A percentile compares a stretch with the other conserved stretches of the same genome.
Conservation (phyloP, 2,797 vertebrate genomes). For the Choloepus didactylus region DNA sequence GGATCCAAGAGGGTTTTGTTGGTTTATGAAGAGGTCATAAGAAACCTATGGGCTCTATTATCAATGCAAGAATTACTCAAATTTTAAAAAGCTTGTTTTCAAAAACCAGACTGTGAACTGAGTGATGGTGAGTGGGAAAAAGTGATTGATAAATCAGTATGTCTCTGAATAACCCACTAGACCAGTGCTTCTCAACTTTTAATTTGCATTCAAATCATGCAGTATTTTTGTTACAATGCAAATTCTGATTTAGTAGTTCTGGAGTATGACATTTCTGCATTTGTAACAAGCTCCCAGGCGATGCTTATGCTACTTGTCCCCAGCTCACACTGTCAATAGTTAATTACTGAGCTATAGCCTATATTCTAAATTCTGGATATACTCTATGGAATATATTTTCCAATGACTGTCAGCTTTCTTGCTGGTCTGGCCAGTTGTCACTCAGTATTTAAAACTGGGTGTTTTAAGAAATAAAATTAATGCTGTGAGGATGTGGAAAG, state of each 20-base stretch:
- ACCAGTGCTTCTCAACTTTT: constrained; percentile 55
- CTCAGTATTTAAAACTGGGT: constrained; percentile 32
- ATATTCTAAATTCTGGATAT: not conserved
- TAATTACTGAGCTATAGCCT: not conserved
- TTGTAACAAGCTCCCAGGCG: constrained; percentile 19
- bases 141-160: not conserved
- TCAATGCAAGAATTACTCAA: constrained; percentile 22
- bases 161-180: constrained; percentile 29
- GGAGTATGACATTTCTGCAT: constrained; percentile 22
- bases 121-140: not conserved
- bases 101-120: constrained; percentile 51
- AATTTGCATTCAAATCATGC: constrained; percentile 15
- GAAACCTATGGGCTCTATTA: constrained; percentile 36
- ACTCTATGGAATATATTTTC: not conserved
- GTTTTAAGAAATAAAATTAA: constrained; percentile 40
- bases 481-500: not conserved
- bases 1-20: not conserved
- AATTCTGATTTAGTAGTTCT: not conserved
- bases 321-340: constrained; percentile 39
- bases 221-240: constrained; percentile 61
- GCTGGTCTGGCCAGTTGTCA: constrained; percentile 28
- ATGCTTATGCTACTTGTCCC: not conserved
- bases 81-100: constrained; percentile 53
- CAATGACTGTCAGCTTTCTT: not conserved
- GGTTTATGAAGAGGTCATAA: constrained; percentile 42